A percentile compares a stretch with the other conserved stretches of the same genome.
Evolutionary conservation across 2,888 invertebrate genomes (phyloP).

Genomic region (Colletes collaris): DNA sequence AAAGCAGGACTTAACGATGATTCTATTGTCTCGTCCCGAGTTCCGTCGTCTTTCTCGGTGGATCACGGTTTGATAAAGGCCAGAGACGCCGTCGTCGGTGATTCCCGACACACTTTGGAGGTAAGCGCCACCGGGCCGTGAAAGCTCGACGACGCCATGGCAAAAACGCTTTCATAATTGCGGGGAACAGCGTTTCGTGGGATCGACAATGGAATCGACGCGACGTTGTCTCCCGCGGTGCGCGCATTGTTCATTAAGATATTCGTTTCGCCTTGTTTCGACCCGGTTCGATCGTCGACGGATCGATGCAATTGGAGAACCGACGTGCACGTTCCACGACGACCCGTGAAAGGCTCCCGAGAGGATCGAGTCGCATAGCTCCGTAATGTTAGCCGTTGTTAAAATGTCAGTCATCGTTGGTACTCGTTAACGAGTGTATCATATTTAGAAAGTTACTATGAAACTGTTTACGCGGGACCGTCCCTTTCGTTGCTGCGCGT

Average conservation of each 20-base stretch:
- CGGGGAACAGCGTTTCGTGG: slow-evolving; percentile 51
- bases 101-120: slow-evolving; percentile 34
- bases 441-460: slow-evolving; percentile 30
- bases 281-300: background rate
- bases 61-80: too few relatives aligned
- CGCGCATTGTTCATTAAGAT: slow-evolving; percentile 52
- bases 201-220: slow-evolving; percentile 47
- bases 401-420: slow-evolving; percentile 43
- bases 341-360: slow-evolving; percentile 4
- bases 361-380: slow-evolving; percentile 11
- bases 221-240: slow-evolving; percentile 14
- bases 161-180: slow-evolving; percentile 61
- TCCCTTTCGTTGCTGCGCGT: background rate
- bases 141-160: slow-evolving; percentile 10
- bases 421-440: slow-evolving; percentile 36
- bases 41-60: too few relatives aligned
- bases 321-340: slow-evolving; percentile 24
- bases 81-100: too few relatives aligned
- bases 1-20: slow-evolving; percentile 12
- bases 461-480: slow-evolving; percentile 18
- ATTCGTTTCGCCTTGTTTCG: slow-evolving; percentile 41
- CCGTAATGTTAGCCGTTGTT: slow-evolving; percentile 12
- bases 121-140: slow-evolving; percentile 16
- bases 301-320: slow-evolving; percentile 30
- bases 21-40: too few relatives aligned